Evolutionary conservation across 92 coral and sea anemone genomes (phyloP).

Genomic region (Parazoanthus darwini): DNA sequence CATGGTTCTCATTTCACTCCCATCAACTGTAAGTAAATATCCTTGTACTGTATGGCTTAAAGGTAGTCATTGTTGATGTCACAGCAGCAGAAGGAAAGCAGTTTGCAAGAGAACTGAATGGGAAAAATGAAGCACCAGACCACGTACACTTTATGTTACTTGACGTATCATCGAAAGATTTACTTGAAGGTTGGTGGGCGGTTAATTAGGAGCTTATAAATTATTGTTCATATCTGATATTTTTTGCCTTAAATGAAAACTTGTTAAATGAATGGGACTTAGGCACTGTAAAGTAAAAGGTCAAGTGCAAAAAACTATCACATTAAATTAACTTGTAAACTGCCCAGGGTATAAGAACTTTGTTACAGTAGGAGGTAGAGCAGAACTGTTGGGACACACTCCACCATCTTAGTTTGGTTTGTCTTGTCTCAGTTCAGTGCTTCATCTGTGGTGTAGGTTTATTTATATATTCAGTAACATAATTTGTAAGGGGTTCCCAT

Average conservation of each 20-base stretch:
- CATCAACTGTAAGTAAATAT: background rate
- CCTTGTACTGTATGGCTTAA: background rate
- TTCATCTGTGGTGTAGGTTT: too few relatives aligned
- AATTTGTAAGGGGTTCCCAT: too few relatives aligned
- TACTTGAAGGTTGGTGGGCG: slow-evolving; percentile 26
- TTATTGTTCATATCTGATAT: background rate
- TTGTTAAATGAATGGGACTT: background rate
- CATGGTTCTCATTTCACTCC: background rate
- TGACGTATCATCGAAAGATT: slow-evolving; percentile 38
- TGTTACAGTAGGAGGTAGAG: too few relatives aligned
- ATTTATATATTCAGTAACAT: too few relatives aligned
- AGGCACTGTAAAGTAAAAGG: background rate
- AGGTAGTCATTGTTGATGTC: slow-evolving; percentile 45
- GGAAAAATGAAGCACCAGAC: slow-evolving; percentile 3
- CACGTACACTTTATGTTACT: slow-evolving; percentile 30
- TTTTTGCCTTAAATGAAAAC: background rate
- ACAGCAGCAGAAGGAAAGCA: slow-evolving; percentile 30
- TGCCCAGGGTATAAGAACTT: too few relatives aligned
- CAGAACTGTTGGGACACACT: too few relatives aligned
- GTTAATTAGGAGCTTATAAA: background rate
- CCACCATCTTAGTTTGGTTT: too few relatives aligned
- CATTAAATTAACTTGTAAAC: too few relatives aligned
- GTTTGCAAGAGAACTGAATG: slow-evolving; percentile 26
- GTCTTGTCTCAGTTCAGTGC: too few relatives aligned
- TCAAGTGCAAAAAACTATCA: too few relatives aligned